phyloP scores from a whole-genome alignment of 2,888 invertebrate genomes.

The Dascillus cervinus region DNA sequence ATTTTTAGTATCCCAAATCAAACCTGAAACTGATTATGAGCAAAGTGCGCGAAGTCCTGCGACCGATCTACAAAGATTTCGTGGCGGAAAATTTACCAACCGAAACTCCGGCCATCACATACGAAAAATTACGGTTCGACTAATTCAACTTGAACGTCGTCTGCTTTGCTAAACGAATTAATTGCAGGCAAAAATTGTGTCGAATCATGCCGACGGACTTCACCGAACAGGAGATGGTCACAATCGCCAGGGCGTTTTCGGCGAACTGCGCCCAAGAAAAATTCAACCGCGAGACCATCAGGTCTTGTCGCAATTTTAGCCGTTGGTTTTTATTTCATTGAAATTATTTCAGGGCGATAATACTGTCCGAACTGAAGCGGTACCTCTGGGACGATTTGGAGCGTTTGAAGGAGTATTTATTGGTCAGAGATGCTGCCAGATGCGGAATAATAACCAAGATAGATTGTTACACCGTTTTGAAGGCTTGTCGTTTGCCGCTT shows the following conservation, averaged over 20 bases:
- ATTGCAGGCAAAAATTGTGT: conserved; percentile 53
- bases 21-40: conserved; percentile 64
- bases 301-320: conserved; percentile 38
- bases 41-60: conserved; percentile 62
- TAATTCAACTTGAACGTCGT: too few relatives aligned
- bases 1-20: conserved; percentile 66
- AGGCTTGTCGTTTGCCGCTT: conserved; percentile 63
- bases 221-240: conserved; percentile 74
- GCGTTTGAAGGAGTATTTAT: conserved; percentile 52
- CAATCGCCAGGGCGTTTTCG: conserved; percentile 65
- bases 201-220: conserved; percentile 60
- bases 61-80: conserved; percentile 67
- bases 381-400: conserved; percentile 65
- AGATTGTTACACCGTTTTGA: conserved; percentile 56
- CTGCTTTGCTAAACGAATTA: too few relatives aligned
- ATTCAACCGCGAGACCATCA: conserved; percentile 43
- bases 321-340: conserved; percentile 28
- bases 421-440: conserved; percentile 49
- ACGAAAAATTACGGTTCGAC: conserved; percentile 42
- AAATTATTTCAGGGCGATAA: conserved; percentile 49
- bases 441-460: conserved; percentile 51
- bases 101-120: conserved; percentile 37
- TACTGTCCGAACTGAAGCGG: conserved; percentile 64
- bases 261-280: conserved; percentile 48
- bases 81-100: conserved; percentile 58